These are phyloP conservation scores for Epizoanthus scotinus DNA, from an alignment of 92 coral and sea anemone species.

Conservation along the genomic window DNA sequence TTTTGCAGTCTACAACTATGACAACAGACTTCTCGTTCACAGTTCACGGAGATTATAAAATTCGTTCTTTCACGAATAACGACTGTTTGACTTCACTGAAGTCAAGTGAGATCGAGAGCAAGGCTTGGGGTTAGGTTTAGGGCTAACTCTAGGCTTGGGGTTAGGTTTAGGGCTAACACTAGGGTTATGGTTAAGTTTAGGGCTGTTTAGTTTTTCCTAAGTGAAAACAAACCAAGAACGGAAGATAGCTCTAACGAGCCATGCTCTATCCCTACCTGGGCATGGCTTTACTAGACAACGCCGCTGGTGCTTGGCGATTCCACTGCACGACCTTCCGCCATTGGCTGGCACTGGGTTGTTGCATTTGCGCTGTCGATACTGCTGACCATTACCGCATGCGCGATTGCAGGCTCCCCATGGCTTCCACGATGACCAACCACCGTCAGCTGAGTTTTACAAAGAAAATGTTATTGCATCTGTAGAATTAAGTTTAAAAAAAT, in stretches of 20 bases:
- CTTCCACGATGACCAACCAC: slow-evolving; percentile 32
- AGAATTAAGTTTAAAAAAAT: too few relatives aligned
- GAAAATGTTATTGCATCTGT: too few relatives aligned
- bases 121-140: too few relatives aligned
- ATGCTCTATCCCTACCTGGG: slow-evolving; percentile 2
- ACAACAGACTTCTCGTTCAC: too few relatives aligned
- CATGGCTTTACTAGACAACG: slow-evolving; percentile 26
- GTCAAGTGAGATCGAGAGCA: not conserved
- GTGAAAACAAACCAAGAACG: not conserved
- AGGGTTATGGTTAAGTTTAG: too few relatives aligned
- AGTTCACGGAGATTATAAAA: too few relatives aligned
- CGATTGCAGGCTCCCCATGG: slow-evolving; percentile 29
- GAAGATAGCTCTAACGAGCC: not conserved
- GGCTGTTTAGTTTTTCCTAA: too few relatives aligned
- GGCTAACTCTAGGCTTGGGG: too few relatives aligned
- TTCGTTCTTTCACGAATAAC: too few relatives aligned
- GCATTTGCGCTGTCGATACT: slow-evolving; percentile 3
- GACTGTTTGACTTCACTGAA: too few relatives aligned
- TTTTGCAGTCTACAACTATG: too few relatives aligned
- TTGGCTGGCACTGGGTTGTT: slow-evolving; percentile 25
- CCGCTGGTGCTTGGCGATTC: slow-evolving; percentile 11
- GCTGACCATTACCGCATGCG: slow-evolving; percentile 19
- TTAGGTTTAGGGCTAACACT: too few relatives aligned
- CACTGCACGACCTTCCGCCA: slow-evolving; percentile 4
- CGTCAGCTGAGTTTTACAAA: slow-evolving; percentile 6